These are phyloP conservation scores for Pelecanoides urinatrix DNA, from an alignment of 2,113 vertebrate genomes.

Conservation along the genomic window DNA sequence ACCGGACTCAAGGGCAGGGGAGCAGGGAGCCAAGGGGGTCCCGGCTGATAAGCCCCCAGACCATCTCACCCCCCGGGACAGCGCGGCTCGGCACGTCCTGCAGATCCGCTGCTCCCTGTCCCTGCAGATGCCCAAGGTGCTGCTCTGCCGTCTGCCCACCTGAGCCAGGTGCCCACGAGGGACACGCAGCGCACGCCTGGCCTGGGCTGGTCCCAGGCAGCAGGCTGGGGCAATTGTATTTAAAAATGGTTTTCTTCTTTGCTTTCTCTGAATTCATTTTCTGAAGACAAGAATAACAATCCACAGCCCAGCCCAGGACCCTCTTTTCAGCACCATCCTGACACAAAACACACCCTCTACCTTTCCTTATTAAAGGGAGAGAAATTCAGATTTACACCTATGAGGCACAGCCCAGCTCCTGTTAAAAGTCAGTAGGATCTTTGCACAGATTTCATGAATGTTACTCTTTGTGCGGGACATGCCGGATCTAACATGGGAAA, in stretches of 20 bases:
- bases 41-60: neutral
- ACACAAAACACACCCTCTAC: neutral
- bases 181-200: neutral
- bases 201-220: neutral
- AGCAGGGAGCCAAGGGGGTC: neutral
- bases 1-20: accelerated
- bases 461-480: neutral
- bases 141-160: neutral
- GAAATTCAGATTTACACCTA: neutral
- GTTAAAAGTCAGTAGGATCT: neutral
- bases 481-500: accelerated
- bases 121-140: neutral
- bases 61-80: accelerated
- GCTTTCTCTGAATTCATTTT: neutral
- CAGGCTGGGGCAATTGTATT: neutral
- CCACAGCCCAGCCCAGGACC: neutral
- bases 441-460: neutral
- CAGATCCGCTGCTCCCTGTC: neutral
- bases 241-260: neutral
- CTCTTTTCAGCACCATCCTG: neutral
- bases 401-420: neutral
- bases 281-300: neutral
- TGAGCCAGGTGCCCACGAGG: accelerated
- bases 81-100: neutral
- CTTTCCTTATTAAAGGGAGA: neutral